These are phyloP conservation scores for Sitta carolinensis DNA, from an alignment of 2,797 vertebrate species.

Conservation along the genomic window DNA sequence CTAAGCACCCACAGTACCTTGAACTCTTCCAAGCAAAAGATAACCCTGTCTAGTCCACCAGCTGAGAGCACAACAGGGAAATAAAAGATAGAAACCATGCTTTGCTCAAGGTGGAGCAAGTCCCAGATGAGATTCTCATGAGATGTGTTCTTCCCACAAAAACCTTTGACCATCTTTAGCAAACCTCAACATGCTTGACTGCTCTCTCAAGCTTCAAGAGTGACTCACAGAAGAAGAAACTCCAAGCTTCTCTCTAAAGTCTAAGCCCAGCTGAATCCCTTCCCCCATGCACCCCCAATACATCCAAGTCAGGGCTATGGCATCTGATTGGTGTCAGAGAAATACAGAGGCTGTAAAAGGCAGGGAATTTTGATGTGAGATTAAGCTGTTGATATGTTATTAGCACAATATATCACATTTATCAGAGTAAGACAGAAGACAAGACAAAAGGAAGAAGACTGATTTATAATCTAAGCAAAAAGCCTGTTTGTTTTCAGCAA, in stretches of 20 bases:
- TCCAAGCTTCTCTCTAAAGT: neutral
- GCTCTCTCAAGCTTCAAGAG: neutral
- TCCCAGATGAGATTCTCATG: neutral
- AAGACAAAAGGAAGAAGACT: neutral
- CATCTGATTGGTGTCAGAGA: neutral
- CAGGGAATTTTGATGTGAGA: neutral
- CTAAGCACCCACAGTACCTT: neutral
- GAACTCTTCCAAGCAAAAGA: neutral
- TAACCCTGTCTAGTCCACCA: neutral
- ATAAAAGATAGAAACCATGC: neutral
- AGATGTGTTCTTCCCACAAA: neutral
- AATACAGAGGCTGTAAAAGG: neutral
- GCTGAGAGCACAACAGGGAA: neutral
- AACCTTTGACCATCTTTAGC: neutral
- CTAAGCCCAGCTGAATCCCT: neutral
- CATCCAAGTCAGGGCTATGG: neutral
- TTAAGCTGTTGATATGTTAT: neutral
- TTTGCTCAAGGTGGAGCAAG: neutral
- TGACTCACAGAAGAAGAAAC: neutral
- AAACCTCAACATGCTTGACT: neutral
- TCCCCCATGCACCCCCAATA: accelerated
- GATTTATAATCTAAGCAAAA: neutral
- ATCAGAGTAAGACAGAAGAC: neutral
- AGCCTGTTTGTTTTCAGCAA: neutral
- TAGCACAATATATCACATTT: neutral